Base-by-base conservation (phyloP, 1,140 invertebrate species). In the Magallana ariakensis region DNA sequence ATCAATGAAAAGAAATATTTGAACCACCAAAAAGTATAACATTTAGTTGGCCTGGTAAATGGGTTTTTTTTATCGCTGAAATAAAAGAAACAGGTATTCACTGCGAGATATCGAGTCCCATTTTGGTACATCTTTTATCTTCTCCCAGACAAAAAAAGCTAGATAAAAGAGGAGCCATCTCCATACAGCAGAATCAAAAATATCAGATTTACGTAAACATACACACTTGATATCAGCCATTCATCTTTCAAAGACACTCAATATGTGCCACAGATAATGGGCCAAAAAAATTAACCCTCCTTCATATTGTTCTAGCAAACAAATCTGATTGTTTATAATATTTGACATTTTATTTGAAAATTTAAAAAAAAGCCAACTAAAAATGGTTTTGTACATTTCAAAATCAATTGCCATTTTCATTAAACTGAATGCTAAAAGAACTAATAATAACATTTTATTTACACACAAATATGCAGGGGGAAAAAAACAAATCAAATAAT, bases 251-350 rank as follows among this genome's bases (percentile, higher is more conserved):
- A 10, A 75, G 66, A 75, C 66, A 75, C 33, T 75, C 66, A 70
- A 26, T 70, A 22, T 22, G 22, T 75, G 26, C 26, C 22, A 75
- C 22, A 75, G 66, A 75, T 75, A 75, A 19, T 13, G 11, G 33
- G 33, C 33, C 33, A 46, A 46, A 46, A 46, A 46, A 46, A 46
- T 46, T 4, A 46, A 2, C 33, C 33, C 33, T 46, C 33, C 33
- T 22, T 13, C 10, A 13, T 19, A 19, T 75, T 11, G 22, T 1
- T 26, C 9, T 75, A 19, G 22, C 19, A 75, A 75, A 75, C 26
- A 75, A 19, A 75, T 26, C 66, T 75, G 66, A 75, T 75, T 75
- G 66, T 75, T 75, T 13, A 60, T 60, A 60, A n/a, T 60, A 60
- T 60, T 60, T n/a, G n/a, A 60, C 66, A 26, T 26, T 26, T 46